Conservation (phyloP, 2,797 vertebrate genomes). For the Percopsis omiscomaycus region DNA sequence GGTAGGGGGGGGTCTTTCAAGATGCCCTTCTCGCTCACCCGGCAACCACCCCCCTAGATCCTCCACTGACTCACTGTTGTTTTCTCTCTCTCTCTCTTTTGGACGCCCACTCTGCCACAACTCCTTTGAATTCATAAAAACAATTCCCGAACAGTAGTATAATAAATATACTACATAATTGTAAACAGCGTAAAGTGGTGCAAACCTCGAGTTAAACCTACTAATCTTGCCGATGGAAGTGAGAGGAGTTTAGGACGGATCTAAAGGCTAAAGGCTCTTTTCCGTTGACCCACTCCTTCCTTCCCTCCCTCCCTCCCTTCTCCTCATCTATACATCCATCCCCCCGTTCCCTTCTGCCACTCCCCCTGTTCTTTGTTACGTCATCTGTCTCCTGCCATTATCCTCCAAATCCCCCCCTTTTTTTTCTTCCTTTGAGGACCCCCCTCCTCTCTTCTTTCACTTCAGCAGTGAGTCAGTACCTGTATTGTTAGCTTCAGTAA, state of each 20-base stretch:
- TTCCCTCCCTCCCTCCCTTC: conserved; percentile 29
- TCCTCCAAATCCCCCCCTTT: conserved; percentile 40
- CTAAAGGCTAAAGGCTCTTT: conserved; percentile 64
- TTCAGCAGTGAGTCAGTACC: conserved; percentile 77
- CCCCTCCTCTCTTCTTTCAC: conserved; percentile 35
- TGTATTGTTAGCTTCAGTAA: conserved; percentile 77
- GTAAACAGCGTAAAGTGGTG: not conserved
- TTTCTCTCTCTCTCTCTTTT: conserved; percentile 51
- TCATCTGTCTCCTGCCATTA: conserved; percentile 79
- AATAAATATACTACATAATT: not conserved
- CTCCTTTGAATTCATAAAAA: conserved; percentile 36
- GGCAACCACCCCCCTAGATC: conserved; percentile 63
- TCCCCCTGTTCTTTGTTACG: conserved; percentile 77
- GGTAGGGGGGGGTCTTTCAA: conserved; percentile 67
- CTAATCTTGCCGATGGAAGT: conserved; percentile 30
- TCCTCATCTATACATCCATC: conserved; percentile 20
- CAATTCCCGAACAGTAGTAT: conserved; percentile 15
- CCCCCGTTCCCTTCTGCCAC: conserved; percentile 55
- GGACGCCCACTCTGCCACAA: conserved; percentile 61
- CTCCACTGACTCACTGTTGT: conserved; percentile 62
- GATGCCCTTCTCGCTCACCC: conserved; percentile 80
- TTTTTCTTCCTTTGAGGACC: conserved; percentile 16
- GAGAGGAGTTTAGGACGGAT: conserved; percentile 57
- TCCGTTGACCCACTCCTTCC: conserved; percentile 29
- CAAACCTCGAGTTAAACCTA: conserved; percentile 17